phyloP scores from a whole-genome alignment of 2,888 invertebrate genomes.

The Drosophila tripunctata region DNA sequence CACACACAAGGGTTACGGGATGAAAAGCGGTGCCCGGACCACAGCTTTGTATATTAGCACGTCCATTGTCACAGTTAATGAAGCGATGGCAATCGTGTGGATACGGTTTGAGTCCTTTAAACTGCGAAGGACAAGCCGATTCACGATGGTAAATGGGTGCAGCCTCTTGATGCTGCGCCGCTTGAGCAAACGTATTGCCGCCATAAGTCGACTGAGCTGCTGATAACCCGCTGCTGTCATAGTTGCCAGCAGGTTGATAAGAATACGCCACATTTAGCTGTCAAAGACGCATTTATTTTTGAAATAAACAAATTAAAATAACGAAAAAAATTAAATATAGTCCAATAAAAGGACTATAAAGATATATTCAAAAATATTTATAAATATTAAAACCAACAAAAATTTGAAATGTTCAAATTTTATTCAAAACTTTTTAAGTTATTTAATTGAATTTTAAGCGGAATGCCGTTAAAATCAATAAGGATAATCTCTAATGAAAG shows the following conservation, averaged over 20 bases:
- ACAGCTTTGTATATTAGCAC: conserved; percentile 87
- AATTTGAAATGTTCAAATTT: too few relatives aligned
- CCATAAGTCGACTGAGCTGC: conserved; percentile 33
- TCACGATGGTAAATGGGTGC: conserved; percentile 68
- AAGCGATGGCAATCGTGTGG: conserved; percentile 87
- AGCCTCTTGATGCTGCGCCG: conserved; percentile 67
- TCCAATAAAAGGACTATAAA: too few relatives aligned
- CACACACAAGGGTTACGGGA: conserved; percentile 87
- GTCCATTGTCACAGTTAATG: conserved; percentile 88
- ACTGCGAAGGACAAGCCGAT: conserved; percentile 84
- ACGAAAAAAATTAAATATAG: too few relatives aligned
- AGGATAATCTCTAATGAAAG: too few relatives aligned
- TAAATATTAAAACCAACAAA: too few relatives aligned
- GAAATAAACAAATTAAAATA: conserved; percentile 12
- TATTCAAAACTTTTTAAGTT: too few relatives aligned
- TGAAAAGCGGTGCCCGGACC: conserved; percentile 88
- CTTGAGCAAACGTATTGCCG: conserved; percentile 38
- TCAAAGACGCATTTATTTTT: conserved; percentile 51
- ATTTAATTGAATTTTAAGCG: too few relatives aligned
- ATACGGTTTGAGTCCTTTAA: conserved; percentile 87
- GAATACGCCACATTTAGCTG: conserved; percentile 72
- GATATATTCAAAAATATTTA: not conserved
- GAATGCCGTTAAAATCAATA: too few relatives aligned
- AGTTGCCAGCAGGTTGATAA: conserved; percentile 69
- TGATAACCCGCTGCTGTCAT: conserved; percentile 72